These are phyloP conservation scores for Hippopotamyrus pictus DNA, from an alignment of 2,797 vertebrate species.

Conservation along the genomic window DNA sequence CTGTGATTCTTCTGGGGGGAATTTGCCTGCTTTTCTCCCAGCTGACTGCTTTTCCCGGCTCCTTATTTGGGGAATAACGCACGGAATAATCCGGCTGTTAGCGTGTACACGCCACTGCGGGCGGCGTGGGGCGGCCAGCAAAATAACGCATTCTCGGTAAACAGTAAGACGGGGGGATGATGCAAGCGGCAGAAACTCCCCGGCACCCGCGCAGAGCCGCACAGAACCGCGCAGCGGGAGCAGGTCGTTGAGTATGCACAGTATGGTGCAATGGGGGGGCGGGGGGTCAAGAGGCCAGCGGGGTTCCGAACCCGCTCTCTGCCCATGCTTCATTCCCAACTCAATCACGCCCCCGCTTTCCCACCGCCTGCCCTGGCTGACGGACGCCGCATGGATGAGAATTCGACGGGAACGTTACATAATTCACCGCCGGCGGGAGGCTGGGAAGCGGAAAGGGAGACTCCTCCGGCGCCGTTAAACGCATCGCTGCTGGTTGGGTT, in stretches of 20 bases:
- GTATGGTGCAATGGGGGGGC: background rate
- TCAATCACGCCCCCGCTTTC: slow-evolving; percentile 16
- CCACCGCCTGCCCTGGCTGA: background rate
- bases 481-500: background rate
- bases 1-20: background rate
- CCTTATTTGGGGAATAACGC: background rate
- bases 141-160: slow-evolving; percentile 52
- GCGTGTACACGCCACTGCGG: background rate
- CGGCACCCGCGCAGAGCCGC: slow-evolving; percentile 56
- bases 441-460: slow-evolving; percentile 13
- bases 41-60: background rate
- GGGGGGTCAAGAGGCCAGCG: background rate
- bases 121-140: background rate
- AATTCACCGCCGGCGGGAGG: slow-evolving; percentile 8
- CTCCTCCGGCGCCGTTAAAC: too few relatives aligned
- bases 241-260: slow-evolving; percentile 29
- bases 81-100: background rate
- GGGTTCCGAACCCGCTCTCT: background rate
- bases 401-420: slow-evolving; percentile 10
- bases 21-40: background rate
- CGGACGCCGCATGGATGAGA: background rate
- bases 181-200: slow-evolving; percentile 62
- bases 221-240: slow-evolving; percentile 58
- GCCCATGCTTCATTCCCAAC: slow-evolving; percentile 11
- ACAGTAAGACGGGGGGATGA: slow-evolving; percentile 48